Percentiles rank a stretch among this genome's conserved stretches.
Conservation (phyloP, 2,888 invertebrate species). For the Fabriciana adippe region DNA sequence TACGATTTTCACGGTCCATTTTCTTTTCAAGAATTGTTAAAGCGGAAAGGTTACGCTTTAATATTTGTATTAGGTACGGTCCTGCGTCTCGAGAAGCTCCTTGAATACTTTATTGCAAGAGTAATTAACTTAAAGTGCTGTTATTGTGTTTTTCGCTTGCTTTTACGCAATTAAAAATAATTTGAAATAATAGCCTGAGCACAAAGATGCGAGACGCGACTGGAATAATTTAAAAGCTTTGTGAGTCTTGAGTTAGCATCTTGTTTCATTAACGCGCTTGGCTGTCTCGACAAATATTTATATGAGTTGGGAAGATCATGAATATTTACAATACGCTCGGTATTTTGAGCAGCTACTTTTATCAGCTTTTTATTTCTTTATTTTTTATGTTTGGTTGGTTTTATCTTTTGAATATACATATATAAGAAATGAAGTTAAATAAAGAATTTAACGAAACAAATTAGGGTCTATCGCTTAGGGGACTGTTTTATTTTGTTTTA, state of each 20-base stretch:
- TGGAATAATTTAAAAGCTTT: constrained; percentile 68
- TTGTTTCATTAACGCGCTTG: constrained; percentile 71
- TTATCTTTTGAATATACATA: constrained; percentile 6
- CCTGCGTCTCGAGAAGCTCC: constrained; percentile 59
- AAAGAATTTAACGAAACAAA: not conserved
- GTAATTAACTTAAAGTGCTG: constrained; percentile 68
- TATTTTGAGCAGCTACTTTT: constrained; percentile 57
- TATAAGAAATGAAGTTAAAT: not conserved
- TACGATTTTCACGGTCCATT: constrained; percentile 71
- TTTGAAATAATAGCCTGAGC: constrained; percentile 72
- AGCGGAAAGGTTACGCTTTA: constrained; percentile 59
- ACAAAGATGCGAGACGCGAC: constrained; percentile 62
- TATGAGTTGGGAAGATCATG: constrained; percentile 65
- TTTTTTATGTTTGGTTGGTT: constrained; percentile 26
- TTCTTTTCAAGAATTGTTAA: constrained; percentile 63
- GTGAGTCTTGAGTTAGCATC: constrained; percentile 67
- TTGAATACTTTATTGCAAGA: constrained; percentile 56
- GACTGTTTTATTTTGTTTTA: not conserved
- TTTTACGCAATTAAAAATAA: constrained; percentile 79
- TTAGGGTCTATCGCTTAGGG: not conserved
- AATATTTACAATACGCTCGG: constrained; percentile 64
- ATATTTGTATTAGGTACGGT: constrained; percentile 57
- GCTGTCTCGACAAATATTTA: constrained; percentile 67
- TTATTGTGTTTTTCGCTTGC: constrained; percentile 69
- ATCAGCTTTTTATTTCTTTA: constrained; percentile 40